Base-by-base conservation (phyloP, 2,888 invertebrate species). In the Drosophila anomelani region DNA sequence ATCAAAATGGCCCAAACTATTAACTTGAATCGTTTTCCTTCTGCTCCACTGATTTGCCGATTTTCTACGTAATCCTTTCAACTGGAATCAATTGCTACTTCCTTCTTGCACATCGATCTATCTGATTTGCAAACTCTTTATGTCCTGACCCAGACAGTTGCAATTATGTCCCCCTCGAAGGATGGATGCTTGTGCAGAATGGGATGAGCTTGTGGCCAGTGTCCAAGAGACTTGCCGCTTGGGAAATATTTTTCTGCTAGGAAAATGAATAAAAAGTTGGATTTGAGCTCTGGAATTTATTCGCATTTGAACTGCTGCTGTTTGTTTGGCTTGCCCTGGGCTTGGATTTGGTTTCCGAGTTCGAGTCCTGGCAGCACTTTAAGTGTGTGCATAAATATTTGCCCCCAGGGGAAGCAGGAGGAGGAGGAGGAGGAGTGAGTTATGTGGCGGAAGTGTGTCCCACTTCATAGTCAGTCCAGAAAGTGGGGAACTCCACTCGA, bases 301-400 rank as follows among this genome's bases (percentile, higher is more conserved):
- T 68, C 69, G 56, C 67, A 56, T 67, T 56, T 67, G 46, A 41
- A 34, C 47, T 68, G 67, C 36, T 68, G 39, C 41, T 68, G 47
- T 56, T 68, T 69, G 47, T 68, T 68, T 56, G 67, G 54, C 15
- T 34, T 53, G 63, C 39, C 29, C 26, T 8, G 51, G 43, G 32
- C 29, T 64, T 55, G 26, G 43, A 34, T 61, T 20, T 32, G 17
- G 43, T 44, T 59, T 36, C 34, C 12, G 29, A 10, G 32, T 46
- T 43, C 12, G 17, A 43, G 43, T 43, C 23, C 69, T 69, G 57
- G 70, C 10, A 57, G 68, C 69, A 43, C 41, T 68, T 57, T 29
- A 69, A 69, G 57, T 56, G 71, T 63, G 75, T 69, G 76, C 39
- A 76, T 70, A 73, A 81, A 85, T 75, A 79, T 84, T 76, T 75